Base-by-base conservation (phyloP, 2,113 vertebrate species). In the Phrynosoma platyrhinos region DNA sequence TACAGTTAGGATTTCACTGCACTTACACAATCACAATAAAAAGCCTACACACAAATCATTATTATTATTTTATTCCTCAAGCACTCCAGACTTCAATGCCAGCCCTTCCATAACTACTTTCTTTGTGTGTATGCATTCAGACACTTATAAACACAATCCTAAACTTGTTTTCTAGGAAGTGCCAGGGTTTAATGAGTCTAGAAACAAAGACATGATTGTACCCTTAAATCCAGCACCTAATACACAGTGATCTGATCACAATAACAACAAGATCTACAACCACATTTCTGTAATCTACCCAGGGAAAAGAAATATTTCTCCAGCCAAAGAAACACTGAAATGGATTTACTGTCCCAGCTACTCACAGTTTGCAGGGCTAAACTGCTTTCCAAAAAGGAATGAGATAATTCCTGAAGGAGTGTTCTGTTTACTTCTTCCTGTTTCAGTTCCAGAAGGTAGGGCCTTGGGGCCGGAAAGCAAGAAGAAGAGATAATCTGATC, bases 331-430 rank as follows among this genome's bases (percentile, higher is more conserved):
- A 71, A 71, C 9, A 25, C 6, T 32, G 83, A 87, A 69, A 86
- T 84, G 23, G 77, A 90, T 85, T 89, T 23, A 40, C 53, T 87
- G n/a, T 32, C 62, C 77, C 82, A 84, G 93, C 89, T 96, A 96
- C 97, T 97, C 93, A 97, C 18, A 87, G 91, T 89, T 90, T 91
- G 89, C 91, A 91, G 91, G 90, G 87, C 55, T 55, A 92, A 93
- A 92, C 79, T 87, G 9, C 94, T 87, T 74, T 74, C 88, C 58
- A 89, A 91, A 91, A 91, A 30, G 9, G 92, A 86, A 88, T 20
- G 12, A 18, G 77, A 77, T 79, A 90, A 91, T 82, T 90, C 91
- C 91, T 85, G 87, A 78, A 91, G 86, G 20, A 3, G n/a, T 32
- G 90, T 86, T 72, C 90, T 71, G 1, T 25, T 27, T 5, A 80